phyloP scores from a whole-genome alignment of 2,888 invertebrate species.

The Carabus problematicus region DNA sequence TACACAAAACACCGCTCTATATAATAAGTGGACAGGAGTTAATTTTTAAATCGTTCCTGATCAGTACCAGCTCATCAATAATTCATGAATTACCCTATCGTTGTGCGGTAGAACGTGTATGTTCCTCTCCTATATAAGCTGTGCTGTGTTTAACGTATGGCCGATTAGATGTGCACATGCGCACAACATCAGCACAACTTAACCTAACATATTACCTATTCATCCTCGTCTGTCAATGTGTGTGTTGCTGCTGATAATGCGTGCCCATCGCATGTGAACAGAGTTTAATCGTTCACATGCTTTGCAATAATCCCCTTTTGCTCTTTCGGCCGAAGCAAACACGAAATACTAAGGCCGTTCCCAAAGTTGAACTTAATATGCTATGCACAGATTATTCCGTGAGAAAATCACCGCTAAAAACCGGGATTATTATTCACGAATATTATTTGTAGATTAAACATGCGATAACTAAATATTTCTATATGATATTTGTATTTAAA shows the following conservation, averaged over 20 bases:
- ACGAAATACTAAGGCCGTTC: not conserved
- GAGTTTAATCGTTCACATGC: slow-evolving; percentile 2
- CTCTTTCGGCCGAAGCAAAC: not conserved
- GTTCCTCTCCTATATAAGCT: slow-evolving; percentile 1
- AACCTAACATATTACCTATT: too few relatives aligned
- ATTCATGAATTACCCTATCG: slow-evolving; percentile 38
- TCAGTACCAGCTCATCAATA: slow-evolving; percentile 38
- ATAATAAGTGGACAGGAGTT: too few relatives aligned
- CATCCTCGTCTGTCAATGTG: not conserved
- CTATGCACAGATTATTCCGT: too few relatives aligned
- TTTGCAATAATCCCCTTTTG: not conserved
- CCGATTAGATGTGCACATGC: slow-evolving; percentile 7
- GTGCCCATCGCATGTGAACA: slow-evolving; percentile 16
- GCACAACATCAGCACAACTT: not conserved
- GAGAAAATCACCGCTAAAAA: too few relatives aligned
- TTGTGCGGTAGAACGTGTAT: not conserved
- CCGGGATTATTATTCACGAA: too few relatives aligned
- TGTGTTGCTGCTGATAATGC: slow-evolving; percentile 6
- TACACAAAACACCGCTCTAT: too few relatives aligned
- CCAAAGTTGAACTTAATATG: not conserved
- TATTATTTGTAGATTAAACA: too few relatives aligned
- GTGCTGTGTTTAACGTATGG: slow-evolving; percentile 7
- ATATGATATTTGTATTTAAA: too few relatives aligned
- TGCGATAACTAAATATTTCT: too few relatives aligned
- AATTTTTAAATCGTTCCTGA: slow-evolving; percentile 39